Conservation (phyloP, 2,888 invertebrate species). For the Neria commutata region DNA sequence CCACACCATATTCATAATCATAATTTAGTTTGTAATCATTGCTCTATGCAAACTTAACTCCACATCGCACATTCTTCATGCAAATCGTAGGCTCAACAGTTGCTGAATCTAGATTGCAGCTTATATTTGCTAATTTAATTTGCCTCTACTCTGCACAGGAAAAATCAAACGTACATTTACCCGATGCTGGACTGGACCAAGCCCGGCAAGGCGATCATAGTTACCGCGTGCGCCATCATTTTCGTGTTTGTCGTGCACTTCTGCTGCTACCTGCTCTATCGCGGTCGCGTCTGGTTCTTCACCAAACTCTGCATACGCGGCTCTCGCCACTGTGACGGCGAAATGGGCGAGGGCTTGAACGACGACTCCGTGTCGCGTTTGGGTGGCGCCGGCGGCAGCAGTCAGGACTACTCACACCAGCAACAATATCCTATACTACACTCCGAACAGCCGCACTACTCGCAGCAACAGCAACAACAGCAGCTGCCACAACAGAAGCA, state of each 20-base stretch:
- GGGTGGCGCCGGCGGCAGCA: slow-evolving; percentile 49
- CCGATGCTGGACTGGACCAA: slow-evolving; percentile 78
- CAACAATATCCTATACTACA: slow-evolving; percentile 56
- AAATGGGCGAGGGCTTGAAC: slow-evolving; percentile 59
- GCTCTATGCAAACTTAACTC: no score
- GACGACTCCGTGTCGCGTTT: slow-evolving; percentile 58
- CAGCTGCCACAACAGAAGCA: slow-evolving; percentile 35
- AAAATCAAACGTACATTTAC: slow-evolving; percentile 72
- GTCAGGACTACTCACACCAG: slow-evolving; percentile 57
- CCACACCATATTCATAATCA: no score
- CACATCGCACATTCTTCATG: no score
- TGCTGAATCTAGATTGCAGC: no score
- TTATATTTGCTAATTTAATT: slow-evolving; percentile 14
- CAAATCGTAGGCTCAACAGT: no score
- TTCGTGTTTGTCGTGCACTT: slow-evolving; percentile 69
- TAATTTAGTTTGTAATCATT: no score
- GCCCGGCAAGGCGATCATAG: slow-evolving; percentile 67
- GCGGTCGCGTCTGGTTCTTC: slow-evolving; percentile 63
- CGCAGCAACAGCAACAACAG: slow-evolving; percentile 37
- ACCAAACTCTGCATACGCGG: slow-evolving; percentile 61
- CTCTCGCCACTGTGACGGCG: slow-evolving; percentile 58
- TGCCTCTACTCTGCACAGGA: slow-evolving; percentile 60
- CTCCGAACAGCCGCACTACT: slow-evolving; percentile 48
- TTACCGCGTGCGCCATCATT: slow-evolving; percentile 67
- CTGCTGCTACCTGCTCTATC: slow-evolving; percentile 65